Percentiles rank a stretch among this genome's conserved stretches.
phyloP scores from a whole-genome alignment of 2,113 vertebrate species.

The Dromas ardeola region DNA sequence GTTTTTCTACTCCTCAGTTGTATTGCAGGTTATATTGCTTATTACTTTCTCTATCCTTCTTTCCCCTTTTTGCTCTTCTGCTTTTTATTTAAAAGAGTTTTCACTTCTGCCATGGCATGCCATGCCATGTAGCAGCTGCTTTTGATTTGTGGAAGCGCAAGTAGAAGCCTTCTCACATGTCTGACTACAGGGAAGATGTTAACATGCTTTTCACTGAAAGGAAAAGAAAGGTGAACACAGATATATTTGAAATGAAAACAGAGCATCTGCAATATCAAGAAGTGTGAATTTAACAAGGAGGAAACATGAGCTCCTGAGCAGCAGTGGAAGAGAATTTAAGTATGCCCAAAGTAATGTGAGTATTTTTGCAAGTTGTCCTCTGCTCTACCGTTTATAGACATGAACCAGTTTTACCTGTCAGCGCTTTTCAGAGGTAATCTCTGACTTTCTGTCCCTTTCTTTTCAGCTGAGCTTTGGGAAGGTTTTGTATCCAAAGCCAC shows the following conservation, averaged over 20 bases:
- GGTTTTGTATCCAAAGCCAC: background rate
- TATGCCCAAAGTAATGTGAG: background rate
- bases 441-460: background rate
- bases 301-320: background rate
- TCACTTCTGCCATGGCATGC: background rate
- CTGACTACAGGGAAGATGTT: slow-evolving; percentile 22
- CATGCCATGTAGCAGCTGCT: background rate
- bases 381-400: background rate
- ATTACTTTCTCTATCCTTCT: background rate
- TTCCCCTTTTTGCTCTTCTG: background rate
- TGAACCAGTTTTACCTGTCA: background rate
- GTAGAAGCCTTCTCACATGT: background rate
- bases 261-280: background rate
- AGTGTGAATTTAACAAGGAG: slow-evolving; percentile 2
- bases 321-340: background rate
- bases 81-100: slow-evolving; percentile 12
- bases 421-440: background rate
- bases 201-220: background rate
- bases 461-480: background rate
- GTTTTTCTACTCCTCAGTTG: background rate
- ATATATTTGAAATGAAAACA: background rate
- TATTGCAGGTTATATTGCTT: background rate
- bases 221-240: background rate
- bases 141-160: slow-evolving; percentile 16
- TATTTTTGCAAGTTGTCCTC: background rate